A percentile compares a stretch with the other conserved stretches of the same genome.
Conservation (phyloP, 2,888 invertebrate genomes). For the Diachrysia chrysitis region DNA sequence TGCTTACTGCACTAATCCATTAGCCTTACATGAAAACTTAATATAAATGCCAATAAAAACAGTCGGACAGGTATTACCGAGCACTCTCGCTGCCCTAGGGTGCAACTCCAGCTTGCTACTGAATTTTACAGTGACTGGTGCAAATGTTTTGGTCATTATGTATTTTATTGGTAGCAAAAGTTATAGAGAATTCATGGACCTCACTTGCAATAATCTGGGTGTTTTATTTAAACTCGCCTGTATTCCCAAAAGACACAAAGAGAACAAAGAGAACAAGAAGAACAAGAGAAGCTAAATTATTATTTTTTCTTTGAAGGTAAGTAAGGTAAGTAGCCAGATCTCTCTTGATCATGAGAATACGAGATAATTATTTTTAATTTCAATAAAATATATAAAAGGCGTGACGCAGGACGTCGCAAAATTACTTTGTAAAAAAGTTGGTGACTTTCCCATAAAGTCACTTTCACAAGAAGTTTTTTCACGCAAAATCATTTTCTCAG, state of each 20-base stretch:
- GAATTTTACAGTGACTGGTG: constrained; percentile 52
- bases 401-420: too few relatives aligned
- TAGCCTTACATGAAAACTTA: constrained; percentile 85
- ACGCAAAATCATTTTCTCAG: too few relatives aligned
- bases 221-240: neutral
- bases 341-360: too few relatives aligned
- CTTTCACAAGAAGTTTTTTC: too few relatives aligned
- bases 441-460: too few relatives aligned
- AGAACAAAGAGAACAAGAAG: too few relatives aligned
- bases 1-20: constrained; percentile 81
- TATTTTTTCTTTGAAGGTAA: too few relatives aligned
- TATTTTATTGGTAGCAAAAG: constrained; percentile 40
- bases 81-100: constrained; percentile 69
- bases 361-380: too few relatives aligned
- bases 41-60: constrained; percentile 82
- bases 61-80: constrained; percentile 71
- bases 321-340: too few relatives aligned
- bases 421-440: too few relatives aligned
- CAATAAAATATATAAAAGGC: too few relatives aligned
- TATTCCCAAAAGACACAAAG: neutral
- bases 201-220: neutral
- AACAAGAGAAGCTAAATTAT: too few relatives aligned
- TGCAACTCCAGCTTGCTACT: constrained; percentile 58
- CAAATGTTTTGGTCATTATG: constrained; percentile 50
- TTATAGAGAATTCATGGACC: neutral